A percentile compares a stretch with the other conserved stretches of the same genome.
Evolutionary conservation across 2,797 vertebrate species (phyloP).

Genomic region (Neostethus bicornis): DNA sequence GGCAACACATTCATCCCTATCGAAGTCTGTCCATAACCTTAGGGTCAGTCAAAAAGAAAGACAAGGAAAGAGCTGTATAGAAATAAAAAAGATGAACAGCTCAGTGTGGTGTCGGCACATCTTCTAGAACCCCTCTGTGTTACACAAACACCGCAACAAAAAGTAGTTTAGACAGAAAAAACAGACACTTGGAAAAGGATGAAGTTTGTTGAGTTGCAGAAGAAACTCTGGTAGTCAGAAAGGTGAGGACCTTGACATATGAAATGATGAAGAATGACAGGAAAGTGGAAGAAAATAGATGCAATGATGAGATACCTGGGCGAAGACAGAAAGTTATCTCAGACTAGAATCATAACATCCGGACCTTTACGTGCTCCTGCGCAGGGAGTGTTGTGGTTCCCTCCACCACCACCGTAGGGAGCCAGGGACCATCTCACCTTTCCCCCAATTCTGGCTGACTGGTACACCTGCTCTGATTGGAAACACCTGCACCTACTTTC

Average conservation of each 20-base stretch:
- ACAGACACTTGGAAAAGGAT: slow-evolving; percentile 28
- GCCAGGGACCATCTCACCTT: too few relatives aligned
- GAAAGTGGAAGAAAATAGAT: slow-evolving; percentile 20
- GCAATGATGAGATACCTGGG: slow-evolving; percentile 20
- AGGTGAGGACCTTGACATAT: slow-evolving; percentile 48
- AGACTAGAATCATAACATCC: slow-evolving; percentile 27
- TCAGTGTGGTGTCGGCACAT: slow-evolving; percentile 11
- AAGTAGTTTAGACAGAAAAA: neutral
- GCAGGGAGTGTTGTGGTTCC: too few relatives aligned
- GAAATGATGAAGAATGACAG: slow-evolving; percentile 45
- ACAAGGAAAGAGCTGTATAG: slow-evolving; percentile 18
- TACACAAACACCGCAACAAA: slow-evolving; percentile 33
- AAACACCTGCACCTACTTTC: too few relatives aligned
- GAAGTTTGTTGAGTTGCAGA: slow-evolving; percentile 29
- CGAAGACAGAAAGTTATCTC: slow-evolving; percentile 19
- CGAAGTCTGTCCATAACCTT: slow-evolving; percentile 30
- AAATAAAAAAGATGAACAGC: slow-evolving; percentile 3
- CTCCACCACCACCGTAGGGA: too few relatives aligned
- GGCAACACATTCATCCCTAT: slow-evolving; percentile 2
- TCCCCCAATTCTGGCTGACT: too few relatives aligned
- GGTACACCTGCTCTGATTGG: too few relatives aligned
- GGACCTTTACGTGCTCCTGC: too few relatives aligned
- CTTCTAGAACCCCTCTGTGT: slow-evolving; percentile 26
- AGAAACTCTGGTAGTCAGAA: slow-evolving; percentile 42
- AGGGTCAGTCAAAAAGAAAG: slow-evolving; percentile 41